Base-by-base conservation (phyloP, 1,140 invertebrate genomes). In the Armadillidium nasatum region DNA sequence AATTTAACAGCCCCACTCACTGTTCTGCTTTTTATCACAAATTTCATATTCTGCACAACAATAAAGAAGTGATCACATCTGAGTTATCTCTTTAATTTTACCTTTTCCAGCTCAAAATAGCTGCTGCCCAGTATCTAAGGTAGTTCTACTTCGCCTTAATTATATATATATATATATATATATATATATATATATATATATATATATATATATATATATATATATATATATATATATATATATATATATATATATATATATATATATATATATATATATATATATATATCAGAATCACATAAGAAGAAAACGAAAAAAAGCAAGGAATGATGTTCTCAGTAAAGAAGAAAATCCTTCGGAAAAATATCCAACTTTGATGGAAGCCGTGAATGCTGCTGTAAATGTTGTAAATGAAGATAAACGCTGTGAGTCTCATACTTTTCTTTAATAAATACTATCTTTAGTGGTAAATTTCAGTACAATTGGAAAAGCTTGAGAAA, bases 231-330 rank as follows among this genome's bases (percentile, higher is more conserved):
- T 71, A 23, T 33, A 71, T 23, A 70, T 23, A 71, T 23, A 71
- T 71, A 71, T 23, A 43, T 71, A 43, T 23, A 71, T 71, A 71
- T 71, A 71, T 71, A 71, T 71, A 71, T 71, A 23, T 71, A 71
- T 23, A 71, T 71, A 71, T 71, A 71, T 71, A 71, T 23, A 71
- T 71, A 71, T 71, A 71, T 71, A 71, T 71, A 71, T 23, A 71
- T 71, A 71, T 71, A 33, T 33, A 3, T 6, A 33, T 6, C 6
- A 33, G 33, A 33, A 6, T 33, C 1, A 33, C 33, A 6, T 33
- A 33, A 71, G 13, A 71, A 33, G 33, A 33, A 33, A 33, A 33
- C 33, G 33, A 33, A 33, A 33, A 33, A 33, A 33, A 33, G 33
- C 33, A 1, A 33, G 33, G 33, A 33, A 6, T 33, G 33, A 33